phyloP scores from a whole-genome alignment of 2,888 invertebrate species.

The Euclidia mi region DNA sequence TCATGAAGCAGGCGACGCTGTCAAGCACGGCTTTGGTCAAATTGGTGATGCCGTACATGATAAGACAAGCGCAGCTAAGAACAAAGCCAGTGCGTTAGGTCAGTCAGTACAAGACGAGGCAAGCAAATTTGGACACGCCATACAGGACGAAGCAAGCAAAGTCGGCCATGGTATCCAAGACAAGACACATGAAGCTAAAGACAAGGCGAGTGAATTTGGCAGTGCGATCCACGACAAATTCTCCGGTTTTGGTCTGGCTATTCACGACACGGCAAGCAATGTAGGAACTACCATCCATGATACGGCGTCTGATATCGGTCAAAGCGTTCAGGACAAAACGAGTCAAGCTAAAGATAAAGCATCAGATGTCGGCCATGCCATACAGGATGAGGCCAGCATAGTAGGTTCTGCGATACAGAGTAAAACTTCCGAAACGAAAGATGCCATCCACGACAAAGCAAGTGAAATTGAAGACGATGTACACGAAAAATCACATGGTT shows the following conservation, averaged over 20 bases:
- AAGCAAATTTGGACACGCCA: constrained; percentile 39
- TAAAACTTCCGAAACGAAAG: constrained; percentile 40
- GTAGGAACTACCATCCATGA: constrained; percentile 47
- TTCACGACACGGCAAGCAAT: constrained; percentile 48
- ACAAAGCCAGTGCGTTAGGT: constrained; percentile 31
- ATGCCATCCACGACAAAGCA: constrained; percentile 42
- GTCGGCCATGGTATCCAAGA: constrained; percentile 42
- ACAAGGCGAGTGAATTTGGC: constrained; percentile 40
- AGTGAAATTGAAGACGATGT: constrained; percentile 41
- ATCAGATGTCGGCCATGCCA: constrained; percentile 33
- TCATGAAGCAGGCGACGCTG: constrained; percentile 43
- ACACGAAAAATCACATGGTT: constrained; percentile 51
- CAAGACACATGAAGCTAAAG: constrained; percentile 55
- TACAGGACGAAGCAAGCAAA: constrained; percentile 44
- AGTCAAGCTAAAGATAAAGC: constrained; percentile 44
- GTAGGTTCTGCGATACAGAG: constrained; percentile 32
- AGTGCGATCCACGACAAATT: constrained; percentile 51
- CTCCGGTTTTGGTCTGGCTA: constrained; percentile 32
- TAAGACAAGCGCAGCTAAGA: constrained; percentile 36
- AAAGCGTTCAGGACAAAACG: constrained; percentile 61
- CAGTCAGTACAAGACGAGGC: constrained; percentile 34
- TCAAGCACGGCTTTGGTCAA: constrained; percentile 44
- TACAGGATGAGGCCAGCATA: constrained; percentile 38
- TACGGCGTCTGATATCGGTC: constrained; percentile 38
- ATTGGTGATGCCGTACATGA: constrained; percentile 46